phyloP scores from a whole-genome alignment of 1,140 invertebrate species.

The Hylaeus anthracinus region DNA sequence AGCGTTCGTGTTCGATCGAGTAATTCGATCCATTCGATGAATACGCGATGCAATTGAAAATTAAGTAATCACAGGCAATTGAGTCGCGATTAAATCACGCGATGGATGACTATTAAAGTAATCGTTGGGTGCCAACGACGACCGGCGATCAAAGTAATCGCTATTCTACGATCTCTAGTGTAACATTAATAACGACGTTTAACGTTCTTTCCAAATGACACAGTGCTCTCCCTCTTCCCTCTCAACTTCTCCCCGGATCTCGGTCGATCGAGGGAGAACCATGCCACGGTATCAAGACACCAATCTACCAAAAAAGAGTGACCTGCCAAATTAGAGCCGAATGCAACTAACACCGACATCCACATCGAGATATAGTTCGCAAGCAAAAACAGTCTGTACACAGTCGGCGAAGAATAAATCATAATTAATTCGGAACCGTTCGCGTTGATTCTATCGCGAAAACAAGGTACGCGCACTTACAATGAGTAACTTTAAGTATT shows the following conservation, averaged over 20 bases:
- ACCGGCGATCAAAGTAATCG: too few species aligned
- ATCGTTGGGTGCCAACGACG: too few species aligned
- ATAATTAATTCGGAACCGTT: background rate
- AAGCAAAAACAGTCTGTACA: constrained; percentile 10
- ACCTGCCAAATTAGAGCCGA: constrained; percentile 26
- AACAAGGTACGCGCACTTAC: too few species aligned
- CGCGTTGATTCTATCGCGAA: background rate
- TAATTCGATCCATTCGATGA: too few species aligned
- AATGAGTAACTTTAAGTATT: too few species aligned
- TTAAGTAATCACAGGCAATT: too few species aligned
- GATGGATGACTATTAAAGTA: too few species aligned
- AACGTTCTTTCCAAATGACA: constrained; percentile 53
- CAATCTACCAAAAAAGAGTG: constrained; percentile 50
- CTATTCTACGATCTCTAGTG: too few species aligned
- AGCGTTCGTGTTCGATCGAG: too few species aligned
- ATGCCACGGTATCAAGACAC: constrained; percentile 73
- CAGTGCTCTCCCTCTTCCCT: constrained; percentile 27
- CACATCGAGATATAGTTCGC: constrained; percentile 29
- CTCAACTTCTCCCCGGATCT: constrained; percentile 35
- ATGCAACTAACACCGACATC: constrained; percentile 50
- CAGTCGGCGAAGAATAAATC: background rate
- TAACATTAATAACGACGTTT: background rate
- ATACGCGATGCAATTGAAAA: too few species aligned
- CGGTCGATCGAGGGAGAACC: constrained; percentile 57
- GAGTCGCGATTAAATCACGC: too few species aligned